Conservation (phyloP, 1,140 invertebrate genomes). For the Tetramorium simillimum region DNA sequence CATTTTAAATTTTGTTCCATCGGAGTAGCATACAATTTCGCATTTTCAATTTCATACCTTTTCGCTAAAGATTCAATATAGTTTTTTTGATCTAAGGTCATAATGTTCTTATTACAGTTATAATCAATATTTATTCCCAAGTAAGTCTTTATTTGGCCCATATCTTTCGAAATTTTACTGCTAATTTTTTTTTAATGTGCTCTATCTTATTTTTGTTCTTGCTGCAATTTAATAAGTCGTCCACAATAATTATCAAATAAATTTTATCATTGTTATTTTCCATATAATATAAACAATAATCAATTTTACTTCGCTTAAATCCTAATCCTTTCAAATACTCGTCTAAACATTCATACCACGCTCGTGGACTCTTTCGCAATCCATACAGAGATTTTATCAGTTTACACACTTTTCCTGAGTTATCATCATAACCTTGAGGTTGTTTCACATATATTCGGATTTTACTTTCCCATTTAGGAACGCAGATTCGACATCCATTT, state of each 20-base stretch:
- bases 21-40: conserved; percentile 68
- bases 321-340: not conserved
- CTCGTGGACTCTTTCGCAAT: conserved; percentile 50
- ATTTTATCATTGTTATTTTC: not conserved
- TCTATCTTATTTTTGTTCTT: conserved; percentile 52
- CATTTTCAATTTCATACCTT: conserved; percentile 23
- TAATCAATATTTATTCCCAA: not conserved
- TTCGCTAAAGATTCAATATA: not conserved
- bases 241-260: conserved; percentile 56
- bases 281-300: conserved; percentile 38
- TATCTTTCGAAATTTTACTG: not conserved
- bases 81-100: not conserved
- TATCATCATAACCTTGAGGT: not conserved
- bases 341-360: conserved; percentile 70
- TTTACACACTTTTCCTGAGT: not conserved
- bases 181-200: conserved; percentile 38
- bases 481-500: not conserved
- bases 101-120: not conserved
- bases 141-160: not conserved
- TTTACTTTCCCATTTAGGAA: conserved; percentile 19
- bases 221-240: conserved; percentile 54
- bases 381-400: conserved; percentile 6
- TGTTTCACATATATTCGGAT: conserved; percentile 11
- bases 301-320: conserved; percentile 26
- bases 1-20: conserved; percentile 82